Evolutionary conservation across 1,140 invertebrate genomes (phyloP).

Genomic region (Formica exsecta): DNA sequence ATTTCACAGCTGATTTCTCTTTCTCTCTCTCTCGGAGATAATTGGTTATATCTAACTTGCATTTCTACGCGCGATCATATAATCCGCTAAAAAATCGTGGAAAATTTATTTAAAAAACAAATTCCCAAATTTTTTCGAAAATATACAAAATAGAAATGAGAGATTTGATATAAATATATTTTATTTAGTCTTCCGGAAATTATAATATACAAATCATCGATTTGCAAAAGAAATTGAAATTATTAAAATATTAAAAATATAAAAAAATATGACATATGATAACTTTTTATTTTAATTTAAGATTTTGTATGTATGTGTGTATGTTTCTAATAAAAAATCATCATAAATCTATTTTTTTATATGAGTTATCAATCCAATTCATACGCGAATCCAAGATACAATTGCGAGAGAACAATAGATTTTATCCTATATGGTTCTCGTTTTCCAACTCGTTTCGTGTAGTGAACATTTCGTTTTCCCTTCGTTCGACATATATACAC

Average conservation of each 20-base stretch:
- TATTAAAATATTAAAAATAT: background rate
- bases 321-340: background rate
- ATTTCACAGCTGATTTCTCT: background rate
- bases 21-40: too few species aligned
- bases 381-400: background rate
- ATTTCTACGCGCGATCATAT: background rate
- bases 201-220: background rate
- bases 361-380: background rate
- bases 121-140: background rate
- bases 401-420: constrained; percentile 14
- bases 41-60: constrained; percentile 1
- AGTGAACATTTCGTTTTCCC: constrained; percentile 21
- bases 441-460: constrained; percentile 32
- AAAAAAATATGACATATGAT: background rate
- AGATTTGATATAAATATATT: background rate
- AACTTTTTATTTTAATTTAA: background rate
- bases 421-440: constrained; percentile 6
- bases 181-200: background rate
- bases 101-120: background rate
- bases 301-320: background rate
- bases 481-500: too few species aligned
- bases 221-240: background rate
- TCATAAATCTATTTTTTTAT: constrained; percentile 4
- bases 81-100: background rate
- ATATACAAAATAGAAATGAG: background rate